phyloP scores from a whole-genome alignment of 2,888 invertebrate species.

The Drosophila anomelani region DNA sequence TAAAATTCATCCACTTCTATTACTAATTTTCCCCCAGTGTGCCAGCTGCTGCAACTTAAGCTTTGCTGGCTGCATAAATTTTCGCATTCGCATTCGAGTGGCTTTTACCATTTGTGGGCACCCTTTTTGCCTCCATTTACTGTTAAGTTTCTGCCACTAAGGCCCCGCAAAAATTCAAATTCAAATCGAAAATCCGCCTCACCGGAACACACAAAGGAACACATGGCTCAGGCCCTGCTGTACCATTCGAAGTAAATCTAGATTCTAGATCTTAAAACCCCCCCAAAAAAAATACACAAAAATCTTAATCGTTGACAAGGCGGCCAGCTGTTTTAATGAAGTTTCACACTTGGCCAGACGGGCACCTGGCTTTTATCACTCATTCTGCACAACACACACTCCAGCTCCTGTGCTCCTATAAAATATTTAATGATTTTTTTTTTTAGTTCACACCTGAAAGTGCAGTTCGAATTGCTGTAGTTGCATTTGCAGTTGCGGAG shows the following conservation, averaged over 20 bases:
- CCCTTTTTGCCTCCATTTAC: slow-evolving; percentile 72
- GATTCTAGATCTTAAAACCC: slow-evolving; percentile 3
- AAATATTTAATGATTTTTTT: slow-evolving; percentile 30
- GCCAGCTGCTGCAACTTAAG: slow-evolving; percentile 48
- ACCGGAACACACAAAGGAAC: slow-evolving; percentile 24
- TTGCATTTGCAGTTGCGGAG: slow-evolving; percentile 30
- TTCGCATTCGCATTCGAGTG: slow-evolving; percentile 64
- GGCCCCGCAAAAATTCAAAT: slow-evolving; percentile 59
- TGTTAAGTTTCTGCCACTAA: slow-evolving; percentile 59
- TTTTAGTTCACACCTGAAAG: slow-evolving; percentile 63
- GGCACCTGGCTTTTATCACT: slow-evolving; percentile 68
- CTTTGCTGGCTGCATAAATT: slow-evolving; percentile 61
- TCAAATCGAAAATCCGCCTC: slow-evolving; percentile 37
- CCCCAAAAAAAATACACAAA: slow-evolving; percentile 7
- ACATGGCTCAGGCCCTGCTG: slow-evolving; percentile 26
- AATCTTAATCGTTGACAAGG: slow-evolving; percentile 33
- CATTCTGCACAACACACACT: slow-evolving; percentile 7
- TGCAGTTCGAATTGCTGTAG: slow-evolving; percentile 12
- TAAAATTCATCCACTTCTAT: neutral
- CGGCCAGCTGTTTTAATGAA: slow-evolving; percentile 31
- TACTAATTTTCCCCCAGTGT: neutral
- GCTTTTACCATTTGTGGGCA: slow-evolving; percentile 75
- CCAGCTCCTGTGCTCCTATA: slow-evolving; percentile 19
- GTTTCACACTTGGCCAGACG: slow-evolving; percentile 26
- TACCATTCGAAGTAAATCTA: slow-evolving; percentile 1